Conservation (phyloP, 2,888 invertebrate species). For the Calliphora vomitoria region DNA sequence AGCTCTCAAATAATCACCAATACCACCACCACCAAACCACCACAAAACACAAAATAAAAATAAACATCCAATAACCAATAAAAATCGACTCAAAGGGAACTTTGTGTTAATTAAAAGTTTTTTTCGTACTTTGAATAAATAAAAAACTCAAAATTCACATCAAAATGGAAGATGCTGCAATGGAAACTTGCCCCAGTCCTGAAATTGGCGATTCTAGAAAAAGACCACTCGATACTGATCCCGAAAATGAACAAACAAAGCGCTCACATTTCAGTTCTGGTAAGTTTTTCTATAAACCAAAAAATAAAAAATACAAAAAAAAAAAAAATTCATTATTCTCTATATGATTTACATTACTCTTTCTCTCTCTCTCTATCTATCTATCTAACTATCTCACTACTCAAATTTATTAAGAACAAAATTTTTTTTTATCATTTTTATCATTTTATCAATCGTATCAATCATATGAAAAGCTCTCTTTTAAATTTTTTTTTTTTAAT, state of each 20-base stretch:
- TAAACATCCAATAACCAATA: constrained; percentile 49
- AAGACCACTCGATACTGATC: constrained; percentile 93
- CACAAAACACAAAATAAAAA: constrained; percentile 65
- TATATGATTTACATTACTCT: constrained; percentile 62
- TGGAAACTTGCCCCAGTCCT: constrained; percentile 97
- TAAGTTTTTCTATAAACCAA: constrained; percentile 85
- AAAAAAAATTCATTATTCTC: constrained; percentile 54
- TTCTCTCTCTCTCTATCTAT: constrained; percentile 45
- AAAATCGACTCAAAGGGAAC: constrained; percentile 76
- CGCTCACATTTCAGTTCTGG: constrained; percentile 96
- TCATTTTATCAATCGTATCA: constrained; percentile 33
- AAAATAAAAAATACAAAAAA: constrained; percentile 26
- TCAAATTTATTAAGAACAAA: constrained; percentile 4
- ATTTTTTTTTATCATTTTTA: constrained; percentile 42
- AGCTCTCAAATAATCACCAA: constrained; percentile 72
- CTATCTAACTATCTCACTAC: constrained; percentile 5
- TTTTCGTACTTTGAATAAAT: constrained; percentile 67
- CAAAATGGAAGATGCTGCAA: constrained; percentile 95
- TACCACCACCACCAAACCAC: constrained; percentile 68
- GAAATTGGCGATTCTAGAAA: constrained; percentile 95
- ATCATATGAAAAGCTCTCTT: constrained; percentile 61
- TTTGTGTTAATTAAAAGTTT: constrained; percentile 68
- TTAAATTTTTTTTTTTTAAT: not conserved
- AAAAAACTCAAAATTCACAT: constrained; percentile 74
- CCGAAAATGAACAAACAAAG: constrained; percentile 94